Conservation (phyloP, 2,113 vertebrate genomes). For the Tachycineta bicolor region DNA sequence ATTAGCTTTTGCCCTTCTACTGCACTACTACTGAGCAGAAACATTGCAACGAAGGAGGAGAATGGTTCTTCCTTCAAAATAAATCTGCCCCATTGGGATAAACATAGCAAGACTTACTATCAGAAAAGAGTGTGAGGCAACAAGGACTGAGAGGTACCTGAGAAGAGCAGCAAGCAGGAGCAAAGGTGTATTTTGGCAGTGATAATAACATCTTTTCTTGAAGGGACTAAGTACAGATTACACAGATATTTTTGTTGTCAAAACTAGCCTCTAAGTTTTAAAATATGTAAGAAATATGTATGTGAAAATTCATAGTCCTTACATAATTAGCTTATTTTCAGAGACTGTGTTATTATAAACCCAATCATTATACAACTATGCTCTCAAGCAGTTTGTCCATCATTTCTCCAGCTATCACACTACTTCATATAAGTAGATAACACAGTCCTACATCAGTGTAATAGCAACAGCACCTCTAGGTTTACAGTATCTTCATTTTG, state of each 20-base stretch:
- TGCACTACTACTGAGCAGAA: background rate
- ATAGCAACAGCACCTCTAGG: background rate
- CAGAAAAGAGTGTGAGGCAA: background rate
- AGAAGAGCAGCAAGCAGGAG: background rate
- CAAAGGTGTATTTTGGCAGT: background rate
- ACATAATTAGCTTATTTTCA: background rate
- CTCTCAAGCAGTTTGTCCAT: background rate
- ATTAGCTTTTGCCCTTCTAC: background rate
- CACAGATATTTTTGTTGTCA: background rate
- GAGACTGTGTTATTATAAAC: background rate
- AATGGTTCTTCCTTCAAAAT: background rate
- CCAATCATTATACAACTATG: background rate
- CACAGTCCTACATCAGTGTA: background rate
- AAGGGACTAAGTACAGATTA: background rate
- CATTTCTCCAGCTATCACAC: background rate
- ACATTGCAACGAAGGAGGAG: background rate
- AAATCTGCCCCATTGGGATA: background rate
- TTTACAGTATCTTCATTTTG: background rate
- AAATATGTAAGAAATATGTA: too few relatives aligned
- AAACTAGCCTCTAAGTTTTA: background rate
- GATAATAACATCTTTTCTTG: background rate
- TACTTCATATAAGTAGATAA: background rate
- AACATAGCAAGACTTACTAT: background rate
- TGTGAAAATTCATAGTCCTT: background rate
- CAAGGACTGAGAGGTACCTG: background rate